Base-by-base conservation (phyloP, 2,113 vertebrate genomes). In the Speoplatyrhinus poulsoni region DNA sequence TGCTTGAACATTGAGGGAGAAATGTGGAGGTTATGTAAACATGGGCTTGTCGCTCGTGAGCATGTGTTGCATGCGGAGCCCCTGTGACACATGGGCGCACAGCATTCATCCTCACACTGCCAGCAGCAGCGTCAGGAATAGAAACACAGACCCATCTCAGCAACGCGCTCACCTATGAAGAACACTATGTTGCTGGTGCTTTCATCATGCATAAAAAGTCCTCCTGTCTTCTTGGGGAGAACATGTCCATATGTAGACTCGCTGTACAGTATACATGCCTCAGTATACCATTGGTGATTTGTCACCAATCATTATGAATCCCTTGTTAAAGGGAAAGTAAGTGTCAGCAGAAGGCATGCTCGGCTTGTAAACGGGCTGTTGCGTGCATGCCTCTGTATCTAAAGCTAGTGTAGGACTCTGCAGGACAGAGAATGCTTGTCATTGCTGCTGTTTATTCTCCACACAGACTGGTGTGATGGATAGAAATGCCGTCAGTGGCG, bases 1-100 rank as follows among this genome's bases (percentile, higher is more conserved):
- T 69, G 79, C 77, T 60, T 47, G 71, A 83, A 46, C 80, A 81
- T 73, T 87, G 62, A 69, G 87, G 86, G 77, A 67, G 74, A 85
- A 86, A 84, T 70, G 67, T 70, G 59, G 47, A n/a, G 56, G 73
- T 89, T 90, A 90, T 75, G 55, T 87, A 89, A 90, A 86, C 76
- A 67, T 67, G 52, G 55, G 48, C 36, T 3, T 52, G 60, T 46
- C 10, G 5, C 64, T 26, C 62, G 73, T 68, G 70, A 53, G 75
- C 48, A 60, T 55, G 57, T 10, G 50, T 17, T 60, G 70, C 26
- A 81, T 52, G 76, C 63, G 63, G 73, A 80, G 81, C 65, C 46
- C 46, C 56, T 76, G 33, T 84, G 88, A 88, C 82, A 86, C 83
- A 85, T 81, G 77, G 81, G 75, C 67, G 82, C 81, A 71, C 88